Evolutionary conservation across 2,797 vertebrate species (phyloP), one percentile per base, ranked within the genome.

Genomic region (Denticeps clupeoides): DNA sequence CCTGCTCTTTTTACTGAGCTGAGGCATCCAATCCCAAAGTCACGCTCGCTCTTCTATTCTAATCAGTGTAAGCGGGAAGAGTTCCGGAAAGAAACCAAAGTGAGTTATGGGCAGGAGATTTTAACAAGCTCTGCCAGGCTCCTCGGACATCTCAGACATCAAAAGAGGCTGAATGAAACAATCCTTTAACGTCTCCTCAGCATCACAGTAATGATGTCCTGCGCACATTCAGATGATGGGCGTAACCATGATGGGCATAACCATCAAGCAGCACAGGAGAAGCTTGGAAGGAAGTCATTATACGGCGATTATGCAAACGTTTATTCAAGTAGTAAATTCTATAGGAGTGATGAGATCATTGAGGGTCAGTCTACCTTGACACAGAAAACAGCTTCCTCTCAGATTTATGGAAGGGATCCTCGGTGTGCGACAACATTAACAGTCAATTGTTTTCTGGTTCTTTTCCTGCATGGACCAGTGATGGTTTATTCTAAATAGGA

Each of bases 41-140:
- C 53, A 37, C 55, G 45, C 51, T 57, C 58, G 58, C 45, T 62
- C 15, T 29, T 52, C 45, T 27, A 66, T 51, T 61, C 56, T 49
- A 45, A 56, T 58, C 49, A 49, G 50, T 49, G 42, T 37, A 44
- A 11, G 27, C 66, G 29, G 52, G 18, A 43, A 31, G 45, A 25
- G 68, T 16, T 29, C 35, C 55, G 55, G 60, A 73, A 56, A 52
- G 47, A 59, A 69, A 55, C 26, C 52, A 61, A 73, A 68, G 59
- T 57, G 67, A 65, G 70, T 58, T 66, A 55, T 69, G 71, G 70
- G 56, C 56, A 65, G 41, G 45, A 60, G 69, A 59, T 21, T n/a
- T 56, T 80, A 74, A 79, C 69, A 59, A 61, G 59, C 60, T 68
- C 73, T 75, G 70, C 66, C 67, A 68, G 48, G 65, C 66, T 29